Evolutionary conservation across 2,113 vertebrate species (phyloP).

Genomic region (Labeo catla): DNA sequence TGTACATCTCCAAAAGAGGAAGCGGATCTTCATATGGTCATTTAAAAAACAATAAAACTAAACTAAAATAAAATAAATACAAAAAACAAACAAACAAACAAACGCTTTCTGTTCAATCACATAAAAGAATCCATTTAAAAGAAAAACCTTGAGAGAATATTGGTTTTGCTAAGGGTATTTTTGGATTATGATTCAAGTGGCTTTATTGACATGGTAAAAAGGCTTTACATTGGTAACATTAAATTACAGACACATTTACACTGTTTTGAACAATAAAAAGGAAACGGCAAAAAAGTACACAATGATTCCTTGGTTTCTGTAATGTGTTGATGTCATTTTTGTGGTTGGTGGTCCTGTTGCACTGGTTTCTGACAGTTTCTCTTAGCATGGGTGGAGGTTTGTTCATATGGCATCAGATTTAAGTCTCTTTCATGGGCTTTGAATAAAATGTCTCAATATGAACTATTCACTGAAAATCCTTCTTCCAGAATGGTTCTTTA

Average conservation of each 20-base stretch:
- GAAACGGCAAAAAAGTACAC: background rate
- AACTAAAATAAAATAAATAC: too few species aligned
- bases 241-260: background rate
- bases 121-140: background rate
- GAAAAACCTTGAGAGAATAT: background rate
- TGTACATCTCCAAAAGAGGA: constrained; percentile 94
- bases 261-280: background rate
- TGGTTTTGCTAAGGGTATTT: background rate
- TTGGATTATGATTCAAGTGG: background rate
- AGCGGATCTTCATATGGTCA: constrained; percentile 91
- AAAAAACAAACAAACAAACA: too few species aligned
- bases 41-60: too few species aligned
- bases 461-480: background rate
- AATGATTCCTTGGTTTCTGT: background rate
- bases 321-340: background rate
- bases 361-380: background rate
- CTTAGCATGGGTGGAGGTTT: too few species aligned
- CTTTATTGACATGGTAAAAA: background rate
- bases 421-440: background rate
- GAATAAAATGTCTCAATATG: background rate
- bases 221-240: background rate
- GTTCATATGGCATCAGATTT: too few species aligned
- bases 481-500: background rate
- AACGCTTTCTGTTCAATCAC: too few species aligned
- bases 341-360: background rate